A percentile compares a stretch with the other conserved stretches of the same genome.
phyloP scores from a whole-genome alignment of 1,140 invertebrate genomes.

The Streblospio benedicti region DNA sequence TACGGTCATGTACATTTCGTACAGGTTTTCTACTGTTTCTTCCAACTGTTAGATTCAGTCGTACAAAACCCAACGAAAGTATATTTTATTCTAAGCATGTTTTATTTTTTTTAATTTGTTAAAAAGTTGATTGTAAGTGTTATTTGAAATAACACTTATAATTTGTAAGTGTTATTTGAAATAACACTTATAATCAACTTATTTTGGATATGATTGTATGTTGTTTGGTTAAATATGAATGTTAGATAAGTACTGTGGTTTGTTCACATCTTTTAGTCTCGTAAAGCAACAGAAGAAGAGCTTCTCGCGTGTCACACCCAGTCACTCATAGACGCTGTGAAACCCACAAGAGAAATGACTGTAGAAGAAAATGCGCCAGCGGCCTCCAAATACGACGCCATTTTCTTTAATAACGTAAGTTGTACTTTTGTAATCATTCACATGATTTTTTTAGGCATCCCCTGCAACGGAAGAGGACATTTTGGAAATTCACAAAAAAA shows the following conservation, averaged over 20 bases:
- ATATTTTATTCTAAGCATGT: too few relatives aligned
- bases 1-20: neutral
- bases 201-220: too few relatives aligned
- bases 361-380: slow-evolving; percentile 55
- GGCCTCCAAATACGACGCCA: slow-evolving; percentile 70
- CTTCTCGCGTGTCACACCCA: slow-evolving; percentile 53
- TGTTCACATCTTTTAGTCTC: slow-evolving; percentile 40
- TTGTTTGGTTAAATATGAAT: neutral
- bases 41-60: too few relatives aligned
- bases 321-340: slow-evolving; percentile 58
- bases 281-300: slow-evolving; percentile 63
- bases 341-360: slow-evolving; percentile 53
- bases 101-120: slow-evolving; percentile 2
- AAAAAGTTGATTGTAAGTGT: neutral
- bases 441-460: neutral
- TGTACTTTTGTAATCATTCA: neutral
- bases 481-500: slow-evolving; percentile 50
- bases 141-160: neutral
- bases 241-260: neutral
- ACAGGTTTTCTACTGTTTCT: neutral
- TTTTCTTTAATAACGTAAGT: slow-evolving; percentile 77
- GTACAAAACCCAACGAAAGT: too few relatives aligned
- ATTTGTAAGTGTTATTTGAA: neutral
- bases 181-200: neutral
- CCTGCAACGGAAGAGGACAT: slow-evolving; percentile 69